phyloP scores from a whole-genome alignment of 2,113 vertebrate genomes.

The Uria aalge region DNA sequence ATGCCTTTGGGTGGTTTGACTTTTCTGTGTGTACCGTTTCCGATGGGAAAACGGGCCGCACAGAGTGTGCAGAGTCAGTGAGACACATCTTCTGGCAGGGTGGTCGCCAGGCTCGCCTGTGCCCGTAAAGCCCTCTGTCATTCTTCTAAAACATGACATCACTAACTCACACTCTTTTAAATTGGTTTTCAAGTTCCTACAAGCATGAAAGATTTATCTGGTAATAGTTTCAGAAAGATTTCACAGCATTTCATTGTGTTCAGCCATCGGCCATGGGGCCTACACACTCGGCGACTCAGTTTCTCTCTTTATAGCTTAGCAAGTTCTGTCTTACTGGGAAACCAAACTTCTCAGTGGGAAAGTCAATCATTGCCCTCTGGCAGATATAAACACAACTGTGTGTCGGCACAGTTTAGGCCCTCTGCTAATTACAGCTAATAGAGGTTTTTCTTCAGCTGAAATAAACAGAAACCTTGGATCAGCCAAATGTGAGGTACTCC shows the following conservation, averaged over 20 bases:
- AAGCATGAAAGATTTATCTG: background rate
- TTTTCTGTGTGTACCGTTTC: background rate
- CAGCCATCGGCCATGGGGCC: background rate
- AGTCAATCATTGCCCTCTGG: background rate
- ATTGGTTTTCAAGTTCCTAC: background rate
- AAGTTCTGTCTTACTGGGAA: background rate
- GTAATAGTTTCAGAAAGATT: background rate
- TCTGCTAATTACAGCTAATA: background rate
- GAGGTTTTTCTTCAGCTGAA: background rate
- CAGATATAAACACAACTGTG: background rate
- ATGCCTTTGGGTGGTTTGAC: background rate
- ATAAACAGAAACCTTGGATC: background rate
- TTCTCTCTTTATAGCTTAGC: background rate
- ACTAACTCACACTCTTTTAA: background rate
- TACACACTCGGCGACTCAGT: rapidly evolving
- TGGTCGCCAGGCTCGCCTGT: background rate
- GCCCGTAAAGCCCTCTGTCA: rapidly evolving
- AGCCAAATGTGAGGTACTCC: background rate
- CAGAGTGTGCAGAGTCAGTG: background rate
- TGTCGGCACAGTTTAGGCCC: background rate
- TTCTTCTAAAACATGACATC: background rate
- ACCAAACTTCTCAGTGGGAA: background rate
- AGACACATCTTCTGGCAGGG: too few relatives aligned
- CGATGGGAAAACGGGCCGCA: background rate
- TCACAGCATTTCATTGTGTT: background rate